A percentile compares a stretch with the other conserved stretches of the same genome.
phyloP scores from a whole-genome alignment of 2,797 vertebrate species.

The Myoxocephalus aenaeus region DNA sequence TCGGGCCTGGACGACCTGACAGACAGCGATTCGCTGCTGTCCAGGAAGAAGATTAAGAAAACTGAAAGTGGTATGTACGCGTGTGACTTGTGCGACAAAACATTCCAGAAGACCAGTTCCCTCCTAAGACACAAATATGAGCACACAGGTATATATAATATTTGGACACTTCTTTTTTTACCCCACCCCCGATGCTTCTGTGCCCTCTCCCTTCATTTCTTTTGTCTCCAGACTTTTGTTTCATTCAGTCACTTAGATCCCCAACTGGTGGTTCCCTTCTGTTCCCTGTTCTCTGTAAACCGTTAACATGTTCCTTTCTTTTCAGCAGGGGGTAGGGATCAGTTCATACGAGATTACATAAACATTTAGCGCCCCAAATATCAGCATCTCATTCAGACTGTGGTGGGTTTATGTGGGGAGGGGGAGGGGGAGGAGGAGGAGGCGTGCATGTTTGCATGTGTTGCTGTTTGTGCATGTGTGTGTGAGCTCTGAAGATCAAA shows the following conservation, averaged over 20 bases:
- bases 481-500: conserved; percentile 36
- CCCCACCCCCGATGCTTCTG: conserved; percentile 65
- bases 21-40: conserved; percentile 95
- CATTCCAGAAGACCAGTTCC: conserved; percentile 99
- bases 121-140: conserved; percentile 99
- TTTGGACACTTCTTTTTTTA: conserved; percentile 83
- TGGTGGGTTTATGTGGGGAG: conserved; percentile 19
- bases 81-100: conserved; percentile 99
- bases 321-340: conserved; percentile 64
- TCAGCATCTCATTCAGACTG: conserved; percentile 42
- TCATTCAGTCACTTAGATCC: conserved; percentile 35
- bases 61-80: conserved; percentile 99
- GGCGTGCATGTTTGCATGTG: conserved; percentile 25
- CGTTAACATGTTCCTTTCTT: conserved; percentile 78
- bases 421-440: conserved; percentile 16
- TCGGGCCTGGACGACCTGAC: conserved; percentile 97
- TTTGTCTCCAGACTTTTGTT: conserved; percentile 18
- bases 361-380: conserved; percentile 45
- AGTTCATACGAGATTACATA: conserved; percentile 44
- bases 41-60: conserved; percentile 99
- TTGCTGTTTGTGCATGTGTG: conserved; percentile 7
- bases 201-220: conserved; percentile 55
- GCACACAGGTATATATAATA: conserved; percentile 98
- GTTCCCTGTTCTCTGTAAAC: conserved; percentile 52
- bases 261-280: conserved; percentile 7